phyloP scores from a whole-genome alignment of 2,888 invertebrate genomes.

The Blera fallax region DNA sequence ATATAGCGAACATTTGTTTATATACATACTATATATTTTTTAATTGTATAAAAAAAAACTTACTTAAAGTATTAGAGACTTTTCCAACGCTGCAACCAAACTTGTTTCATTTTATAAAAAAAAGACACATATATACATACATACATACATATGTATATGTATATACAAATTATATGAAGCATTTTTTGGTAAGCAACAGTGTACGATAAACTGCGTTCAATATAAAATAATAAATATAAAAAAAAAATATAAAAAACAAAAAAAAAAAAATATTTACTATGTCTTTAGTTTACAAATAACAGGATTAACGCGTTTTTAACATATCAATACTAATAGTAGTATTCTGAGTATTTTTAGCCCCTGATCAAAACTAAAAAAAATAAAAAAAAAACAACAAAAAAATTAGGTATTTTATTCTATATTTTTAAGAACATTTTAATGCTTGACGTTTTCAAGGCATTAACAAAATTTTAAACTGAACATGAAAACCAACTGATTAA shows the following conservation, averaged over 20 bases:
- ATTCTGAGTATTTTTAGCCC: constrained; percentile 70
- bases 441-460: constrained; percentile 72
- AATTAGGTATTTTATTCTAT: constrained; percentile 71
- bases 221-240: constrained; percentile 19
- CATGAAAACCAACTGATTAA: constrained; percentile 69
- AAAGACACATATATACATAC: too few species aligned
- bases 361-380: constrained; percentile 66
- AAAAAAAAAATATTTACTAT: constrained; percentile 40
- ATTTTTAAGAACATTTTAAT: constrained; percentile 72
- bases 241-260: constrained; percentile 11
- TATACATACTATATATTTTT: constrained; percentile 71
- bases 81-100: constrained; percentile 67
- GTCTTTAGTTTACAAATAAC: constrained; percentile 66
- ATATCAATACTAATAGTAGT: constrained; percentile 72
- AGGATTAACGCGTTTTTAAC: constrained; percentile 72
- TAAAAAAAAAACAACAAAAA: constrained; percentile 46
- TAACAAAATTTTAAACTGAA: constrained; percentile 71
- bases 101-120: constrained; percentile 69
- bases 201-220: constrained; percentile 60
- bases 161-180: constrained; percentile 53
- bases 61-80: constrained; percentile 71
- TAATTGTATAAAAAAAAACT: constrained; percentile 50
- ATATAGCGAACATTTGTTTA: constrained; percentile 69
- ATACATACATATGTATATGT: constrained; percentile 34
- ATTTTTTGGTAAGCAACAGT: constrained; percentile 62